Conservation (phyloP, 1,140 invertebrate genomes). For the Trigoniulus corallinus region DNA sequence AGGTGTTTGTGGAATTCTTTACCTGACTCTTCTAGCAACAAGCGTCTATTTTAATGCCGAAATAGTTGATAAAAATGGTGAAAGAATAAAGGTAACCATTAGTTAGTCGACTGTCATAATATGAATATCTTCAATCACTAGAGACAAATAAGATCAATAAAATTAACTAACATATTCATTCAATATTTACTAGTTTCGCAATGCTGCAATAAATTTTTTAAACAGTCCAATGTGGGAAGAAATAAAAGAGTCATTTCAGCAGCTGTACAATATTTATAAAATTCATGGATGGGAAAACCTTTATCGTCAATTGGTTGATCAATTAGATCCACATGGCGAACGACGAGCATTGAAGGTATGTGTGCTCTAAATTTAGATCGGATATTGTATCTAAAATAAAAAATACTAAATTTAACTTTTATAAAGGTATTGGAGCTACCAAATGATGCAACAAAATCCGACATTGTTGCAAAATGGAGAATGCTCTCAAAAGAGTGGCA, state of each 20-base stretch:
- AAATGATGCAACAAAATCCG: constrained; percentile 56
- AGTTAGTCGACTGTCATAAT: not conserved
- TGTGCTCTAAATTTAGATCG: not conserved
- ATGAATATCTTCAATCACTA: too few species aligned
- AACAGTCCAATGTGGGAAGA: constrained; percentile 65
- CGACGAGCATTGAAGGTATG: constrained; percentile 71
- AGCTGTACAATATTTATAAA: constrained; percentile 53
- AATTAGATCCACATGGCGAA: constrained; percentile 71
- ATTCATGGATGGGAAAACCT: constrained; percentile 60
- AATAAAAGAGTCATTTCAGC: constrained; percentile 50
- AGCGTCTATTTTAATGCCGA: constrained; percentile 80
- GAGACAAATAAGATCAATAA: not conserved
- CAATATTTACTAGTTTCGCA: constrained; percentile 37
- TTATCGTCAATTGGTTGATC: constrained; percentile 68
- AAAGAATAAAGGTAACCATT: constrained; percentile 47
- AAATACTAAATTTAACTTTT: not conserved
- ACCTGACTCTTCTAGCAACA: constrained; percentile 50
- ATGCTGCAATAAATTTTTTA: constrained; percentile 75
- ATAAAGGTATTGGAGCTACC: constrained; percentile 52
- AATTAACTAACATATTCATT: not conserved
- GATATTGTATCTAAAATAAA: constrained; percentile 1
- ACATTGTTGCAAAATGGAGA: constrained; percentile 66
- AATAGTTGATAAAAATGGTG: constrained; percentile 67
- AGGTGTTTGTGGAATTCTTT: constrained; percentile 41
- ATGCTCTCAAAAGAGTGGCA: constrained; percentile 71